Percentiles rank a stretch among this genome's conserved stretches.
phyloP scores from a whole-genome alignment of 2,113 vertebrate species.

The Rhinolophus ferrumequinum region DNA sequence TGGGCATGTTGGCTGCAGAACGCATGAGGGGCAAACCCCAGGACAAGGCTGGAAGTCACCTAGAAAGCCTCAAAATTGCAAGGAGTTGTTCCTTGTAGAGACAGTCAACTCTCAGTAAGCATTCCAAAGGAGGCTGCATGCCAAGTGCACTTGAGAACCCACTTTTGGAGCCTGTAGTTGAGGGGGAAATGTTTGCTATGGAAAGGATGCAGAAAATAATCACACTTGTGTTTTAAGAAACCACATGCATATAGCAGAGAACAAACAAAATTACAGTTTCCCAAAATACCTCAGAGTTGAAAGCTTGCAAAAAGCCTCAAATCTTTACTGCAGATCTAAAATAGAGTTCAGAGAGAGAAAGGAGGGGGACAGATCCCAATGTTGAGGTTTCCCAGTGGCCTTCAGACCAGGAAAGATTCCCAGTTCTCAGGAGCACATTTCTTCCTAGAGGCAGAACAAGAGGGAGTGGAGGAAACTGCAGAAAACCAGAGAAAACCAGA shows the following conservation, averaged over 20 bases:
- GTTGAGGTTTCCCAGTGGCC: neutral
- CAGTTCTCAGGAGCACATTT: neutral
- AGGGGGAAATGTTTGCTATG: slow-evolving; percentile 54
- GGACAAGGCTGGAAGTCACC: neutral
- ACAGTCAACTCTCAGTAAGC: neutral
- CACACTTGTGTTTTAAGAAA: slow-evolving; percentile 63
- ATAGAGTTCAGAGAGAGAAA: slow-evolving; percentile 56
- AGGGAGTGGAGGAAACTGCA: neutral
- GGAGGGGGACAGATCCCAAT: neutral
- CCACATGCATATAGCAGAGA: slow-evolving; percentile 70
- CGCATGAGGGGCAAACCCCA: neutral
- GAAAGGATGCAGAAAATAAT: slow-evolving; percentile 72
- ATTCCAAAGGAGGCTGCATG: neutral
- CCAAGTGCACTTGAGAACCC: neutral
- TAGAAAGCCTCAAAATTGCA: neutral
- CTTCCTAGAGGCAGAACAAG: neutral
- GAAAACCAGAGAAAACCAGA: neutral
- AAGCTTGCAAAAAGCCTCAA: slow-evolving; percentile 76
- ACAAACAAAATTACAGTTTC: slow-evolving; percentile 79
- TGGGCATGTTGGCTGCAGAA: neutral
- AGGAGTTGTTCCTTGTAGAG: neutral
- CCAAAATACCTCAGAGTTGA: slow-evolving; percentile 74
- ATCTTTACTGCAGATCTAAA: slow-evolving; percentile 70
- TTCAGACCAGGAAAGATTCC: neutral
- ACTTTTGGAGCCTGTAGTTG: slow-evolving; percentile 46